Conservation (phyloP, 2,113 vertebrate genomes). For the Catharus fuscescens region DNA sequence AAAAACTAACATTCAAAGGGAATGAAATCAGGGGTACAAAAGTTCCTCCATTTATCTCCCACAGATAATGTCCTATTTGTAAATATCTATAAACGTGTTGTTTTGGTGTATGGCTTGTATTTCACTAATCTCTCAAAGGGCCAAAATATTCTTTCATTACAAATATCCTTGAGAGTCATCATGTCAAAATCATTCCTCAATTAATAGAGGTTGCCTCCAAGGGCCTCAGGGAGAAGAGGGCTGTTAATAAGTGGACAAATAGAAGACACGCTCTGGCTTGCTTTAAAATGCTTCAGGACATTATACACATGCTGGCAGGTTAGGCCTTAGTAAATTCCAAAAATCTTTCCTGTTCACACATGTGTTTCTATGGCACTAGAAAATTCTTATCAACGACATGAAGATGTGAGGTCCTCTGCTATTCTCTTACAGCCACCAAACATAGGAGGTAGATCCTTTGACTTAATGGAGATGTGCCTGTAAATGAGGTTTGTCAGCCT, state of each 20-base stretch:
- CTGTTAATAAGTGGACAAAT: constrained; percentile 66
- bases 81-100: constrained; percentile 55
- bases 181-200: constrained; percentile 61
- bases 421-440: background rate
- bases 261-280: constrained; percentile 5
- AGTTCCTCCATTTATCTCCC: constrained; percentile 53
- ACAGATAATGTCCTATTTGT: constrained; percentile 61
- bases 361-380: background rate
- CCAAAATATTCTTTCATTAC: constrained; percentile 53
- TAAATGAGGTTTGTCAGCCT: background rate
- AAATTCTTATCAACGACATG: background rate
- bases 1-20: constrained; percentile 36
- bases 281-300: constrained; percentile 42
- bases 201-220: constrained; percentile 63
- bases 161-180: constrained; percentile 65
- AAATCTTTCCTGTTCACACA: background rate
- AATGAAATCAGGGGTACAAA: constrained; percentile 56
- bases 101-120: constrained; percentile 11
- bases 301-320: background rate
- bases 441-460: background rate
- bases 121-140: constrained; percentile 36
- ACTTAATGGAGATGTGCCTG: background rate
- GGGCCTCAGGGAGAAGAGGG: constrained; percentile 38
- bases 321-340: background rate
- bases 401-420: background rate